Conservation (phyloP, 2,113 vertebrate species). For the Rostratula benghalensis region DNA sequence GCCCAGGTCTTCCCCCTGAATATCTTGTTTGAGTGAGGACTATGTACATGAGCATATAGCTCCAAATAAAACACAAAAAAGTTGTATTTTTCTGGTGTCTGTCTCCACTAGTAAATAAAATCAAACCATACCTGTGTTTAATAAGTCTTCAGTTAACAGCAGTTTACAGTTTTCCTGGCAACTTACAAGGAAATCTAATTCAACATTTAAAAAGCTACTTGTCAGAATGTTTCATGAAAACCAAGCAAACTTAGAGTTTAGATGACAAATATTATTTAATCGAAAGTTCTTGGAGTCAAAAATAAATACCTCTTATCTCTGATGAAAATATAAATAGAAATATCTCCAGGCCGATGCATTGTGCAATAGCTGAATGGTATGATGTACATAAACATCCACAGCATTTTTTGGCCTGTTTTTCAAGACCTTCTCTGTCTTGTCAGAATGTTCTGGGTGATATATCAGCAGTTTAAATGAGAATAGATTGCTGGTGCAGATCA, state of each 20-base stretch:
- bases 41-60: neutral
- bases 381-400: constrained; percentile 32
- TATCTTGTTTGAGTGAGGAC: neutral
- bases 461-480: constrained; percentile 26
- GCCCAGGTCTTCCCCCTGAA: neutral
- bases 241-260: neutral
- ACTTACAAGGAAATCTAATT: neutral
- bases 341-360: neutral
- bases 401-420: constrained; percentile 32
- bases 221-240: constrained; percentile 1
- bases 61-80: neutral
- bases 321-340: constrained; percentile 26
- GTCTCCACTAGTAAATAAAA: neutral
- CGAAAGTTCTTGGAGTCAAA: constrained; percentile 4
- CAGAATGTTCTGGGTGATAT: constrained; percentile 29
- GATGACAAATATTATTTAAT: constrained; percentile 11
- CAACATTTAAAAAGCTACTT: neutral
- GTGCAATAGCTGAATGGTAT: constrained; percentile 38
- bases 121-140: neutral
- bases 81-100: neutral
- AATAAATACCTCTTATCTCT: neutral
- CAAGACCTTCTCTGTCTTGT: constrained; percentile 9
- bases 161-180: neutral
- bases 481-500: constrained; percentile 1
- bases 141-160: neutral